These are phyloP conservation scores for Ptilonorhynchus violaceus DNA, from an alignment of 2,113 vertebrate genomes.

Conservation along the genomic window DNA sequence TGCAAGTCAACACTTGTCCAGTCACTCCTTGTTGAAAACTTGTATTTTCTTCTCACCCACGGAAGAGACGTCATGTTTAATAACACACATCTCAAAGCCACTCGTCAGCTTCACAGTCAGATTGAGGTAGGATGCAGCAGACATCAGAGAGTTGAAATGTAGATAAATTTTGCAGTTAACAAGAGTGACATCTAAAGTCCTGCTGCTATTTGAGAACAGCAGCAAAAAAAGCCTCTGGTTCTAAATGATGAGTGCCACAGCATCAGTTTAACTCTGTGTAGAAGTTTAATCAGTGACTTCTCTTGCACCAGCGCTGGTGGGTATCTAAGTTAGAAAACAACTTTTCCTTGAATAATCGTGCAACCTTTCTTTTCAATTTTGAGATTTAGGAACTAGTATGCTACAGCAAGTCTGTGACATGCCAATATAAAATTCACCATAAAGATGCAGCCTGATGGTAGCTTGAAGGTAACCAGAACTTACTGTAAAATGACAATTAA, in stretches of 20 bases:
- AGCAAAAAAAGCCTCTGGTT: not conserved
- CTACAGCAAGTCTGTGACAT: not conserved
- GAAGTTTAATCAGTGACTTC: not conserved
- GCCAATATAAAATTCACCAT: not conserved
- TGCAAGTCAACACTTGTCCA: not conserved
- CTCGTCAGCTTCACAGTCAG: not conserved
- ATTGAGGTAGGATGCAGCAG: not conserved
- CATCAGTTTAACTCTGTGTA: not conserved
- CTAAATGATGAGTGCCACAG: not conserved
- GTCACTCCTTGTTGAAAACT: not conserved
- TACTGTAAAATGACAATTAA: not conserved
- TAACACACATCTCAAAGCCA: not conserved
- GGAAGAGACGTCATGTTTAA: rapidly evolving
- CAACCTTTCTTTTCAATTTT: not conserved
- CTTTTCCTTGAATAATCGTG: not conserved
- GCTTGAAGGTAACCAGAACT: not conserved
- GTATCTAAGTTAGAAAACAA: not conserved
- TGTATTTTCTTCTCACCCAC: not conserved
- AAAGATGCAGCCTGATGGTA: not conserved
- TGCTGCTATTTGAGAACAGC: not conserved
- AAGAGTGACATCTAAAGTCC: not conserved
- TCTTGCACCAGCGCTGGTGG: not conserved
- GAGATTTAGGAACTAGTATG: not conserved
- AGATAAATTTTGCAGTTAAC: not conserved
- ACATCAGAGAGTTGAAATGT: not conserved